Percentiles rank a stretch among this genome's conserved stretches.
phyloP scores from a whole-genome alignment of 2,888 invertebrate genomes.

The Calliopum simillimum region DNA sequence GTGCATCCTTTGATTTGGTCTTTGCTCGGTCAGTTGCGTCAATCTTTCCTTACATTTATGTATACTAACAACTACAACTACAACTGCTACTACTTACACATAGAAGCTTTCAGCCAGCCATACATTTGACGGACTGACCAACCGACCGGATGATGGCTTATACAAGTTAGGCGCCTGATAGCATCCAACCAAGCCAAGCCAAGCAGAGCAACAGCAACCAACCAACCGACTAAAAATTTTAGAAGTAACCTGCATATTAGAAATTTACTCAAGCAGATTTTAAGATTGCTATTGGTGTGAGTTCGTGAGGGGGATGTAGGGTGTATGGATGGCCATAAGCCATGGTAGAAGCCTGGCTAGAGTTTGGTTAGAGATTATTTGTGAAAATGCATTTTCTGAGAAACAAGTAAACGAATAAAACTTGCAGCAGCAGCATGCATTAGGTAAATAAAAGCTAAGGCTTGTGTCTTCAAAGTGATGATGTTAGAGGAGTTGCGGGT shows the following conservation, averaged over 20 bases:
- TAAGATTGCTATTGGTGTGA: constrained; percentile 14
- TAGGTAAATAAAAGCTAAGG: constrained; percentile 16
- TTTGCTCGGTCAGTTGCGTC: constrained; percentile 35
- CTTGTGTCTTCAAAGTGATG: neutral
- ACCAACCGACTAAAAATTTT: constrained; percentile 26
- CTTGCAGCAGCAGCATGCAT: constrained; percentile 11
- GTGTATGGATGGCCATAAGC: too few relatives aligned
- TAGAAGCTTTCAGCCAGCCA: neutral
- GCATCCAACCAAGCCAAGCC: neutral
- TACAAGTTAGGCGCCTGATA: constrained; percentile 21
- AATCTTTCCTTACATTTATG: constrained; percentile 11
- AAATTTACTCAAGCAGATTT: constrained; percentile 17
- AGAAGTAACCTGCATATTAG: constrained; percentile 27
- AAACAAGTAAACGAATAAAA: constrained; percentile 21
- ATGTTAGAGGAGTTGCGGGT: too few relatives aligned
- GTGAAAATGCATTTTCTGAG: constrained; percentile 24
- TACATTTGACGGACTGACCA: neutral
- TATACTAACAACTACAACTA: too few relatives aligned
- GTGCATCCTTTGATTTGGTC: constrained; percentile 36
- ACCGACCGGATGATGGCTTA: constrained; percentile 28
- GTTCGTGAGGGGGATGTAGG: neutral
- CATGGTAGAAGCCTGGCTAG: neutral
- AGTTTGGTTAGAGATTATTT: constrained; percentile 18
- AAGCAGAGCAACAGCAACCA: too few relatives aligned
- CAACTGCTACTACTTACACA: neutral